A percentile compares a stretch with the other conserved stretches of the same genome.
These are phyloP conservation scores for Limnothrissa miodon DNA, from an alignment of 2,113 vertebrate species.

Conservation along the genomic window DNA sequence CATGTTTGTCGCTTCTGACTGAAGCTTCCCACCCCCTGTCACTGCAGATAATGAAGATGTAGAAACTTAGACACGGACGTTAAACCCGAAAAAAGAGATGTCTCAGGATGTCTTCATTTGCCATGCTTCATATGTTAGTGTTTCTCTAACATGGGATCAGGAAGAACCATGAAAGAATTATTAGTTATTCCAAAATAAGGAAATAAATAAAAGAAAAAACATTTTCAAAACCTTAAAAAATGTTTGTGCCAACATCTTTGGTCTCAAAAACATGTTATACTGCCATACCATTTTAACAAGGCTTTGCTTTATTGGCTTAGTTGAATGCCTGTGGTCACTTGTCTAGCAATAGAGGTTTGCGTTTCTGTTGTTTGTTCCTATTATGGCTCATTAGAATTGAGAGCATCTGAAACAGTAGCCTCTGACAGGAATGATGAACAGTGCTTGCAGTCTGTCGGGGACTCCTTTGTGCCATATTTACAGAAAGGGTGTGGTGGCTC, in stretches of 20 bases:
- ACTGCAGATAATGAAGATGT: conserved; percentile 20
- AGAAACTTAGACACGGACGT: conserved; percentile 7
- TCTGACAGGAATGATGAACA: conserved; percentile 10
- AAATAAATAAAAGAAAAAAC: not conserved
- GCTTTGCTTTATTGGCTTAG: not conserved
- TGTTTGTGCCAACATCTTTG: not conserved
- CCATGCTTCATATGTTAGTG: not conserved
- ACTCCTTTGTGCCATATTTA: not conserved
- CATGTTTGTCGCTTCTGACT: conserved; percentile 22
- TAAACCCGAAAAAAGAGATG: conserved; percentile 4
- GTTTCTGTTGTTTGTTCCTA: not conserved
- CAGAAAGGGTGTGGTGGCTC: conserved; percentile 5
- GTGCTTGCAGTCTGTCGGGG: not conserved
- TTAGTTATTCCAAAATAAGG: not conserved
- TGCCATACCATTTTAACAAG: not conserved
- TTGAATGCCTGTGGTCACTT: not conserved
- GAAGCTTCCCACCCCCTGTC: conserved; percentile 23
- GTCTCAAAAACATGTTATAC: not conserved
- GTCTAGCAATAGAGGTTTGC: not conserved
- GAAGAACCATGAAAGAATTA: not conserved
- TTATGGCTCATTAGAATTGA: conserved; percentile 6
- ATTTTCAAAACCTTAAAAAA: not conserved
- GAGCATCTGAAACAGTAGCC: conserved; percentile 4
- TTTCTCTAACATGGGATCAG: not conserved
- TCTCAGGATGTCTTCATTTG: conserved; percentile 13